Conservation (phyloP, 2,113 vertebrate genomes). For the Poeciliopsis occidentalis region DNA sequence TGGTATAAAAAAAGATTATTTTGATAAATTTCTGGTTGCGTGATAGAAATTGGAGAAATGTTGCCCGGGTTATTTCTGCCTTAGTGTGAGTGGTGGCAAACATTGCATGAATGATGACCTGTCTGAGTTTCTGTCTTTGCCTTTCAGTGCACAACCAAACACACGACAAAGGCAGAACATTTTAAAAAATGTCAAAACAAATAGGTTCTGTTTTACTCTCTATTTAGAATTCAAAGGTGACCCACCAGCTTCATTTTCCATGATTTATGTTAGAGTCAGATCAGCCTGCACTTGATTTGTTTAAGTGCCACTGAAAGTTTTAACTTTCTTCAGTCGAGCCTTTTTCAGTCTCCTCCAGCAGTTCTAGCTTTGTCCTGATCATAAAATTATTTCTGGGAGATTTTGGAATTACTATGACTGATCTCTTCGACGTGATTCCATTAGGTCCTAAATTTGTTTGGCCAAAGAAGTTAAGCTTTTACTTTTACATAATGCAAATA, state of each 20-base stretch:
- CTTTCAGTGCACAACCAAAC: not conserved
- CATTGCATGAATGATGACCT: too few species aligned
- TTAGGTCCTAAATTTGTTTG: constrained; percentile 9
- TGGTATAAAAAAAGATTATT: not conserved
- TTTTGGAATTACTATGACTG: not conserved
- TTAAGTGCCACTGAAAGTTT: not conserved
- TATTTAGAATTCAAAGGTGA: too few species aligned
- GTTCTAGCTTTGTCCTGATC: not conserved
- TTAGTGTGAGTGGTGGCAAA: too few species aligned
- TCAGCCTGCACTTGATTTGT: not conserved
- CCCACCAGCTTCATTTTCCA: too few species aligned
- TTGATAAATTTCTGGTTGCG: not conserved
- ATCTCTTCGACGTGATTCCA: not conserved
- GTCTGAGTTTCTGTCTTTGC: too few species aligned
- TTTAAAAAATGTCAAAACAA: too few species aligned
- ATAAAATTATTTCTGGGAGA: not conserved
- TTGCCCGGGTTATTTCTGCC: too few species aligned
- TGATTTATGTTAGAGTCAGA: too few species aligned
- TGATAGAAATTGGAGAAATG: too few species aligned
- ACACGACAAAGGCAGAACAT: not conserved
- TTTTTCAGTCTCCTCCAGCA: not conserved
- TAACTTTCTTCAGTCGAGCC: not conserved
- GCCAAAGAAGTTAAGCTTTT: constrained; percentile 9
- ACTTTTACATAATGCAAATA: too few species aligned
- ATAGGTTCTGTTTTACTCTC: too few species aligned